Evolutionary conservation across 1,140 invertebrate species (phyloP).

Genomic region (Tribolium castaneum): DNA sequence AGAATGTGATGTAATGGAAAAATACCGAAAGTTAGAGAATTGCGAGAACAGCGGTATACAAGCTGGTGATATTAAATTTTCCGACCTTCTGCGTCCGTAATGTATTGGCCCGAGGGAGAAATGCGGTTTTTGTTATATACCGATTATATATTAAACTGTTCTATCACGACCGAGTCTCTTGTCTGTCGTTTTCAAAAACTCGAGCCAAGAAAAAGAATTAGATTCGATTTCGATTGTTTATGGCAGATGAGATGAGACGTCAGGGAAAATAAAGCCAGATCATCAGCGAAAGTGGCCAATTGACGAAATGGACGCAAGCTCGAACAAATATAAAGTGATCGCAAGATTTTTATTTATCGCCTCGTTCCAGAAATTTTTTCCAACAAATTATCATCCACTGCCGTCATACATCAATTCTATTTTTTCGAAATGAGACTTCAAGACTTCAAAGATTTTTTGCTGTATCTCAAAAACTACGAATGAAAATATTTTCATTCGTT

Average conservation of each 20-base stretch:
- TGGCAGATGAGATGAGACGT: neutral
- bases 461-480: too few relatives aligned
- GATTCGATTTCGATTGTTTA: conserved; percentile 12
- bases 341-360: neutral
- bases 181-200: conserved; percentile 12
- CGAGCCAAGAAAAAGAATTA: neutral
- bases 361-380: neutral
- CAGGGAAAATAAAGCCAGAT: neutral
- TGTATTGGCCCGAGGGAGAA: conserved; percentile 58
- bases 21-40: conserved; percentile 60
- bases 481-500: too few relatives aligned
- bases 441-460: too few relatives aligned
- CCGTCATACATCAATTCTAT: neutral
- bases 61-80: conserved; percentile 63
- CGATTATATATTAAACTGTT: conserved; percentile 55
- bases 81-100: conserved; percentile 61
- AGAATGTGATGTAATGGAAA: conserved; percentile 61
- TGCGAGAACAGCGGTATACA: conserved; percentile 59
- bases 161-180: conserved; percentile 24
- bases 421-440: too few relatives aligned
- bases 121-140: conserved; percentile 59
- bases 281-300: neutral
- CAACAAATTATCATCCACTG: neutral
- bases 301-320: neutral
- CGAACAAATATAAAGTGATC: neutral